phyloP scores from a whole-genome alignment of 1,140 invertebrate genomes.

The Metaphire vulgaris region DNA sequence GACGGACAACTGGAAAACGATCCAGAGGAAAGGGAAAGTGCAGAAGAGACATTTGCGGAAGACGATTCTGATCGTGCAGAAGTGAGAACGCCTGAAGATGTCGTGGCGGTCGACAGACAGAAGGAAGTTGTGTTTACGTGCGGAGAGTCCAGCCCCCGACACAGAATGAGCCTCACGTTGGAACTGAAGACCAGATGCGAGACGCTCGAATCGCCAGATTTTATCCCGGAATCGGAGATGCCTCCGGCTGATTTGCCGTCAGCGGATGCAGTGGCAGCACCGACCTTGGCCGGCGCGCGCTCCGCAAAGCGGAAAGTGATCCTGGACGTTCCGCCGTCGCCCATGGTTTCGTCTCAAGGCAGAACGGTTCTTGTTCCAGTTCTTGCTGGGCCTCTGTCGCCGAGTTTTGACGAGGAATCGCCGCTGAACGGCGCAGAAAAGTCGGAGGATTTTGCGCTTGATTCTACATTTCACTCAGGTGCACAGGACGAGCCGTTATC shows the following conservation, averaged over 20 bases:
- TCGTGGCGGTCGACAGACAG: too few relatives aligned
- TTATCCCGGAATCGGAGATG: constrained; percentile 14
- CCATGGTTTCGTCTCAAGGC: constrained; percentile 20
- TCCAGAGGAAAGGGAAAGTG: too few relatives aligned
- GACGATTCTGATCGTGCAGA: too few relatives aligned
- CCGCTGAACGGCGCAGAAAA: neutral
- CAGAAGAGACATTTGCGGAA: too few relatives aligned
- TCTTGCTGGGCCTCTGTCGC: neutral
- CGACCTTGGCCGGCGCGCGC: neutral
- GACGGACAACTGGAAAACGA: too few relatives aligned
- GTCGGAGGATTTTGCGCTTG: too few relatives aligned
- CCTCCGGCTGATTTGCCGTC: neutral
- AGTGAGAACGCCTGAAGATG: too few relatives aligned
- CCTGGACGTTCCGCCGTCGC: constrained; percentile 15
- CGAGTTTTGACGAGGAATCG: neutral
- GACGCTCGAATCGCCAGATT: constrained; percentile 39
- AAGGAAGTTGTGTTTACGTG: too few relatives aligned
- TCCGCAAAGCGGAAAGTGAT: neutral
- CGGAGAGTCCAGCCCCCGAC: neutral
- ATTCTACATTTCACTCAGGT: too few relatives aligned
- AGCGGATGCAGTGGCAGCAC: neutral
- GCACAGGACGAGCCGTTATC: too few relatives aligned
- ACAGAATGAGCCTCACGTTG: constrained; percentile 31
- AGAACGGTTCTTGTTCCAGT: constrained; percentile 17
- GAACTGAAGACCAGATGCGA: constrained; percentile 31